These are phyloP conservation scores for Rhopalosiphum nymphaeae DNA, from an alignment of 2,888 invertebrate species.

Conservation along the genomic window DNA sequence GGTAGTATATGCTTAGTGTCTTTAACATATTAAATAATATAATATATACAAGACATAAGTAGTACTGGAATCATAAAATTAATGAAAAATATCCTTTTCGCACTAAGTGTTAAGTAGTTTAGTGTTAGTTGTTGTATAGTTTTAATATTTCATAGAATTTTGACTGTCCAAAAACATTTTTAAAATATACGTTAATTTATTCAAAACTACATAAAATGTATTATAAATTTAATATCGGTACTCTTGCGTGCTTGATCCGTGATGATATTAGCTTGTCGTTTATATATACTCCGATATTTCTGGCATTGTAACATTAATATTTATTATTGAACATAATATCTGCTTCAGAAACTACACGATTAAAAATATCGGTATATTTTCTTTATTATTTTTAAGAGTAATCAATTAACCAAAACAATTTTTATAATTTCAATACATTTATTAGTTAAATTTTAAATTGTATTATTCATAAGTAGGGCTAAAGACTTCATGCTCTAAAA, in stretches of 20 bases:
- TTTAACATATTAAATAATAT: too few relatives aligned
- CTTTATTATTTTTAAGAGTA: neutral
- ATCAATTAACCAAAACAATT: neutral
- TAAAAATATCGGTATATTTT: too few relatives aligned
- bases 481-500: too few relatives aligned
- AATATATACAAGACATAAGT: too few relatives aligned
- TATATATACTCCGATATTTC: too few relatives aligned
- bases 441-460: neutral
- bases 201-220: neutral
- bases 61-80: too few relatives aligned
- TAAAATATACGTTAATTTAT: neutral
- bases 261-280: too few relatives aligned
- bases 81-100: neutral
- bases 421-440: neutral
- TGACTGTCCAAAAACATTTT: neutral
- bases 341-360: too few relatives aligned
- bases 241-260: neutral
- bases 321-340: too few relatives aligned
- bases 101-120: neutral
- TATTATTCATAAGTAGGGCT: too few relatives aligned
- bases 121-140: neutral
- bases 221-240: neutral
- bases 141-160: neutral
- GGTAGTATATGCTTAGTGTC: too few relatives aligned
- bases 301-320: too few relatives aligned